phyloP scores from a whole-genome alignment of 2,797 vertebrate genomes.

The Dryobates pubescens region DNA sequence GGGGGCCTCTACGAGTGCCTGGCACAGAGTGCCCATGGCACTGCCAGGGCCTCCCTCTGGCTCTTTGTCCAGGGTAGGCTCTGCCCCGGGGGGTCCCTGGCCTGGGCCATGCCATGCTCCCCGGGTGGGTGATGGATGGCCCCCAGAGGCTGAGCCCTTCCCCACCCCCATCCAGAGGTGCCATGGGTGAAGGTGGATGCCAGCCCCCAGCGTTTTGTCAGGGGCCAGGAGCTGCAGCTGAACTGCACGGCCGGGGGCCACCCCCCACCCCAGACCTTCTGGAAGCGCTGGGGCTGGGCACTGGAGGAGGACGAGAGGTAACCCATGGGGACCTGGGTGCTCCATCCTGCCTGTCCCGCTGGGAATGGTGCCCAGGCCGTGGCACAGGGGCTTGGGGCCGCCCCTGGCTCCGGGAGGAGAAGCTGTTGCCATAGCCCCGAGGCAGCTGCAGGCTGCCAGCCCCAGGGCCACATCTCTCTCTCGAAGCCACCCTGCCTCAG shows the following conservation, averaged over 20 bases:
- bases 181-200: constrained; percentile 84
- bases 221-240: constrained; percentile 84
- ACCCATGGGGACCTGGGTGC: accelerated
- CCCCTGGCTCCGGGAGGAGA: background rate
- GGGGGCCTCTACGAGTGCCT: constrained; percentile 85
- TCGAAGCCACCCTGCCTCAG: background rate
- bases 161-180: constrained; percentile 77
- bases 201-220: constrained; percentile 80
- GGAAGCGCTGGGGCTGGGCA: constrained; percentile 84
- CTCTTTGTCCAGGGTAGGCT: constrained; percentile 86
- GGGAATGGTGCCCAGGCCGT: accelerated
- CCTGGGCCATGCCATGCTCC: accelerated
- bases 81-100: accelerated
- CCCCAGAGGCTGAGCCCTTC: background rate
- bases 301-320: constrained; percentile 86
- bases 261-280: constrained; percentile 81
- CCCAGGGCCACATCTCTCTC: background rate
- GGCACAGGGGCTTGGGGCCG: background rate
- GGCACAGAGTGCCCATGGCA: constrained; percentile 81
- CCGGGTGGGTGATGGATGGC: accelerated
- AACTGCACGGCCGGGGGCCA: constrained; percentile 86
- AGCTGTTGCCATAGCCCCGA: background rate
- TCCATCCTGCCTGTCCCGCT: accelerated
- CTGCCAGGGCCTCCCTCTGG: constrained; percentile 81
- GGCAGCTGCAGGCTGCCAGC: background rate